A percentile compares a stretch with the other conserved stretches of the same genome.
Conservation (phyloP, 1,140 invertebrate species). For the Drosophila rufa region DNA sequence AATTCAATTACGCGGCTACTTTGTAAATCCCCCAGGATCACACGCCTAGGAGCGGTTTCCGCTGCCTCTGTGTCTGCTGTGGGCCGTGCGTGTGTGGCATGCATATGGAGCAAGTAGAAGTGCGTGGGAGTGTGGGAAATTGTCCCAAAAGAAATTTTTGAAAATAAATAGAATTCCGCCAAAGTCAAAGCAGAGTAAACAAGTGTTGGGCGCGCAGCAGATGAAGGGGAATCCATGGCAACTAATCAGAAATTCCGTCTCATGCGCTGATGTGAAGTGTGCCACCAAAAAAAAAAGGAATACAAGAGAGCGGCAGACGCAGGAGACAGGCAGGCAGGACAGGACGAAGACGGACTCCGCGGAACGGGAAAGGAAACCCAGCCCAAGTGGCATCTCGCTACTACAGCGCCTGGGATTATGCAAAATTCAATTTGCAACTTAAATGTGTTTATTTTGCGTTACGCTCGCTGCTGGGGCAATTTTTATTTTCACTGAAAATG, state of each 20-base stretch:
- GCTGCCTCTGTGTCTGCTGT: not conserved
- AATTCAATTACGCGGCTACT: slow-evolving; percentile 83
- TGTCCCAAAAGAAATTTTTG: slow-evolving; percentile 72
- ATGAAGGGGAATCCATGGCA: slow-evolving; percentile 65
- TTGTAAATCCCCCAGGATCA: slow-evolving; percentile 76
- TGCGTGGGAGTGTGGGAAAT: slow-evolving; percentile 53
- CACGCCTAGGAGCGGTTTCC: slow-evolving; percentile 51
- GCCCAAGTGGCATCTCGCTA: slow-evolving; percentile 42
- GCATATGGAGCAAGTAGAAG: slow-evolving; percentile 24
- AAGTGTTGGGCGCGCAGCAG: slow-evolving; percentile 25
- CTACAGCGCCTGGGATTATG: slow-evolving; percentile 76
- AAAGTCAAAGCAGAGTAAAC: slow-evolving; percentile 79
- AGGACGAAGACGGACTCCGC: slow-evolving; percentile 45
- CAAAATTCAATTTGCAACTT: slow-evolving; percentile 85
- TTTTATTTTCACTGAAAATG: slow-evolving; percentile 84
- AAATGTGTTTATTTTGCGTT: slow-evolving; percentile 85
- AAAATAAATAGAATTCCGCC: slow-evolving; percentile 82
- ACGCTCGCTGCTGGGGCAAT: slow-evolving; percentile 75
- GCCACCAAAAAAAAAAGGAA: slow-evolving; percentile 37
- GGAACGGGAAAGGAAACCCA: slow-evolving; percentile 5
- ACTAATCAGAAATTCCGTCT: slow-evolving; percentile 83
- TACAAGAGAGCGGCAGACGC: slow-evolving; percentile 39
- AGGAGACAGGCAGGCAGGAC: slow-evolving; percentile 22
- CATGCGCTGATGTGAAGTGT: slow-evolving; percentile 66
- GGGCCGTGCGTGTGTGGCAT: slow-evolving; percentile 25